Conservation (phyloP, 2,113 vertebrate species). For the Chrysemys picta region DNA sequence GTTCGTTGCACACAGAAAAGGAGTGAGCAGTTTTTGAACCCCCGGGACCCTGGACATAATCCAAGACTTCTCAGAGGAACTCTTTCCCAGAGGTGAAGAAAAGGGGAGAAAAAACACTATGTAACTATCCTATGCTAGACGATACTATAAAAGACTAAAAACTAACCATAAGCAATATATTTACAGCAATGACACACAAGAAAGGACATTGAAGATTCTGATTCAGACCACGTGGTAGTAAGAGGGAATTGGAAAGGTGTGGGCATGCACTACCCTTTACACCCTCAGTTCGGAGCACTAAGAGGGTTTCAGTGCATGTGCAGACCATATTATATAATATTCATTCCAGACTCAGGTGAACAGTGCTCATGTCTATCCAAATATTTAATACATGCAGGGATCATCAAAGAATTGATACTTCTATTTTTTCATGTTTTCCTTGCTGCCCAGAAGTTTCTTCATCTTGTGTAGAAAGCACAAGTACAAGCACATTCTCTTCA, state of each 20-base stretch:
- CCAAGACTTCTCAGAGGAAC: not conserved
- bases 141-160: not conserved
- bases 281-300: not conserved
- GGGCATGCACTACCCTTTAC: not conserved
- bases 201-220: not conserved
- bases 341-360: not conserved
- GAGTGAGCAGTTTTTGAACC: not conserved
- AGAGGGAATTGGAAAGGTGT: not conserved
- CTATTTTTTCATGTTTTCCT: slow-evolving; percentile 55
- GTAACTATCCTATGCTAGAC: not conserved
- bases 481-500: slow-evolving; percentile 80
- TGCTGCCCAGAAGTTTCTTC: not conserved
- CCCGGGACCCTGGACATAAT: not conserved
- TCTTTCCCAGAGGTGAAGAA: not conserved
- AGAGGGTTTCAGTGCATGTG: not conserved
- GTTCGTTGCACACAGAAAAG: not conserved
- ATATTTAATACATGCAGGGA: not conserved
- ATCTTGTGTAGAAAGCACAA: not conserved
- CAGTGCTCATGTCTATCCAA: not conserved
- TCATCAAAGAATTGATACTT: slow-evolving; percentile 20
- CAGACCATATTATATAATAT: not conserved
- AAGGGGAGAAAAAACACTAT: not conserved
- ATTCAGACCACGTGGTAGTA: not conserved
- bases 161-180: not conserved
- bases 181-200: not conserved